Evolutionary conservation across 2,888 invertebrate genomes (phyloP).

Genomic region (Teinopalpus imperialis): DNA sequence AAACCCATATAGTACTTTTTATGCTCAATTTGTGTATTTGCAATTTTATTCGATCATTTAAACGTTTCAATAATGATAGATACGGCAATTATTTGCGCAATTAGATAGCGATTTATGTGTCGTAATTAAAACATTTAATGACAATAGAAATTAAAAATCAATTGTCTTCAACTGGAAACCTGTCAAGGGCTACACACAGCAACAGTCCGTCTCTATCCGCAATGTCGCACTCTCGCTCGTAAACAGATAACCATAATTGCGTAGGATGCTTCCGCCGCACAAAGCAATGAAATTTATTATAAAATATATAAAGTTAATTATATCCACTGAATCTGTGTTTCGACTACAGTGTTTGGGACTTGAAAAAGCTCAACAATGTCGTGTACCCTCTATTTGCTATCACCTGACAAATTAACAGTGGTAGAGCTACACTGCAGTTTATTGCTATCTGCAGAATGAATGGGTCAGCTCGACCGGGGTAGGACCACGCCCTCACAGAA

Average conservation of each 20-base stretch:
- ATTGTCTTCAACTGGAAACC: constrained; percentile 12
- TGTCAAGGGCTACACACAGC: background rate
- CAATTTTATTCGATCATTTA: background rate
- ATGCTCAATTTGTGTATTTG: background rate
- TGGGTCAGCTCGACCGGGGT: too few species aligned
- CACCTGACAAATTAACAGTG: too few species aligned
- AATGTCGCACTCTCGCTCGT: background rate
- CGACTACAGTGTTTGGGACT: too few species aligned
- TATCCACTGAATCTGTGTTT: too few species aligned
- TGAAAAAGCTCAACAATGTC: too few species aligned
- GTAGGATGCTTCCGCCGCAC: background rate
- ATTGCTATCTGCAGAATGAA: too few species aligned
- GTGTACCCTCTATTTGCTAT: too few species aligned
- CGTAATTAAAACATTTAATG: constrained; percentile 14
- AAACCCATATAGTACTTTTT: background rate
- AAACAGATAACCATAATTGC: constrained; percentile 4
- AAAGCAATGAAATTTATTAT: constrained; percentile 1
- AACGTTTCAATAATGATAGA: background rate
- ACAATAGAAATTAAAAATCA: constrained; percentile 16
- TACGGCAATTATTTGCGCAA: background rate
- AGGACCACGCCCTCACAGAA: too few species aligned
- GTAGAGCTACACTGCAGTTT: too few species aligned
- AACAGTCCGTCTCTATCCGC: background rate
- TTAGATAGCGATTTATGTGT: constrained; percentile 3
- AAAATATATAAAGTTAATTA: background rate